phyloP scores from a whole-genome alignment of 2,797 vertebrate species.

The Artibeus lituratus region DNA sequence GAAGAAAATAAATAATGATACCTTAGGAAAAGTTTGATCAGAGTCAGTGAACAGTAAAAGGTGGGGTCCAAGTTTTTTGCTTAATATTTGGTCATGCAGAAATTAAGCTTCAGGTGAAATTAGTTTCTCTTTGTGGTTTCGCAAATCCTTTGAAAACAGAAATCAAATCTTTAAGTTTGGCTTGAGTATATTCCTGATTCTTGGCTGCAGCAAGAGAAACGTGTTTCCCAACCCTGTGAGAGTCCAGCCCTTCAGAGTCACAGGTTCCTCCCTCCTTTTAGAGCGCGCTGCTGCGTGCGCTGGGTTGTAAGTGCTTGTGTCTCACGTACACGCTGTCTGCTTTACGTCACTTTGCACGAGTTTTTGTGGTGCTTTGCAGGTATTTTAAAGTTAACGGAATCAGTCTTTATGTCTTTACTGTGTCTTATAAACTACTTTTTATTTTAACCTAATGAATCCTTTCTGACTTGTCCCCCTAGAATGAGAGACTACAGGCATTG shows the following conservation, averaged over 20 bases:
- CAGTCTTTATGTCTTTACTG: neutral
- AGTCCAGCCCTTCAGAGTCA: neutral
- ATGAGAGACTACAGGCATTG: constrained; percentile 94
- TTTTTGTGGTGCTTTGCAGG: neutral
- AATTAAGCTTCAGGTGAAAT: neutral
- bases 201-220: neutral
- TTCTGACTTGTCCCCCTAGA: constrained; percentile 81
- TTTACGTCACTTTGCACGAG: neutral
- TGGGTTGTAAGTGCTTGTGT: neutral
- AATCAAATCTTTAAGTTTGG: neutral
- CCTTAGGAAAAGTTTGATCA: neutral
- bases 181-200: neutral
- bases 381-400: neutral
- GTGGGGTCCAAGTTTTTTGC: neutral
- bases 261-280: neutral
- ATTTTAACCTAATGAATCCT: constrained; percentile 21
- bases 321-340: neutral
- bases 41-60: neutral
- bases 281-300: neutral
- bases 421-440: neutral
- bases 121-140: neutral
- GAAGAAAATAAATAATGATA: neutral
- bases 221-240: neutral
- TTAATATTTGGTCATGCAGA: neutral
- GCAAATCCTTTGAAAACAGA: constrained; percentile 27